phyloP scores from a whole-genome alignment of 2,797 vertebrate species.

The Crenuchus spilurus region DNA sequence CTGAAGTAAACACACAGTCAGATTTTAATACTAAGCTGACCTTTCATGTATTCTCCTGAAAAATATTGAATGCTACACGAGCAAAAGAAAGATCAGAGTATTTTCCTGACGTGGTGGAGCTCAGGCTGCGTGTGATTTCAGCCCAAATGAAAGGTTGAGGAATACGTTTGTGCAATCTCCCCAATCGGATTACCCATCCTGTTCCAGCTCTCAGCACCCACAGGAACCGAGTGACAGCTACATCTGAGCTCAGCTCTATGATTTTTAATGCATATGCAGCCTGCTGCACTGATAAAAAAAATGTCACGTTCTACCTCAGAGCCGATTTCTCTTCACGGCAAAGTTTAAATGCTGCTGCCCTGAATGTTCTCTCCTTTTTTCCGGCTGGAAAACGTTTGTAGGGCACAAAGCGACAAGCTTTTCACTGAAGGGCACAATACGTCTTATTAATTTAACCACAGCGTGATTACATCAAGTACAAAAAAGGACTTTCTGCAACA shows the following conservation, averaged over 20 bases:
- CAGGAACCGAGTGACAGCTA: slow-evolving; percentile 46
- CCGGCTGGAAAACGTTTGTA: neutral
- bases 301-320: slow-evolving; percentile 32
- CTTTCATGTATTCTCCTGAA: slow-evolving; percentile 34
- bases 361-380: neutral
- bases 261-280: slow-evolving; percentile 52
- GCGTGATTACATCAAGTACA: neutral
- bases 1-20: neutral
- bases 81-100: slow-evolving; percentile 1
- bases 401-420: neutral
- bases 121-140: slow-evolving; percentile 27
- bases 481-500: neutral
- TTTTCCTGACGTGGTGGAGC: slow-evolving; percentile 8
- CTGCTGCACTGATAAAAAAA: slow-evolving; percentile 46
- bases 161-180: slow-evolving; percentile 51
- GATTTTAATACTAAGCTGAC: slow-evolving; percentile 34
- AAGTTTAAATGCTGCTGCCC: slow-evolving; percentile 17
- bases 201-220: slow-evolving; percentile 38
- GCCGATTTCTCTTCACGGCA: slow-evolving; percentile 37
- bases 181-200: slow-evolving; percentile 51
- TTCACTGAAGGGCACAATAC: neutral
- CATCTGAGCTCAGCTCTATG: slow-evolving; percentile 43
- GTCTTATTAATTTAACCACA: neutral
- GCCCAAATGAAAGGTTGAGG: slow-evolving; percentile 53
- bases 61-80: slow-evolving; percentile 30